phyloP scores from a whole-genome alignment of 2,888 invertebrate species.

The Cistogaster globosa region DNA sequence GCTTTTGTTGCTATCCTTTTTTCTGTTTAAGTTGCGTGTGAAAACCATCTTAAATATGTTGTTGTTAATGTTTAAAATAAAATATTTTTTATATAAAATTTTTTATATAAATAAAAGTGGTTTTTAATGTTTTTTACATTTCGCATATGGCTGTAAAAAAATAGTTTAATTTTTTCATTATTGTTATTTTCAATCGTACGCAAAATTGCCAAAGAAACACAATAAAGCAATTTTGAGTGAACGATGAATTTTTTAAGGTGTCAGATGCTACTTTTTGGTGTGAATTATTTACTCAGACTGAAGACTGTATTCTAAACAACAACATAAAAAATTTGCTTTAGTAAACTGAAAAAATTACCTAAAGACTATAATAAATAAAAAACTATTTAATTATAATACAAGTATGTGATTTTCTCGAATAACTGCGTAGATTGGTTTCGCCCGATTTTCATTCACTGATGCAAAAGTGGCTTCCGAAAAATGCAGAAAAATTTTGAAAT shows the following conservation, averaged over 20 bases:
- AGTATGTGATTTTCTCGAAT: too few species aligned
- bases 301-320: too few species aligned
- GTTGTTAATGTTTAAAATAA: constrained; percentile 68
- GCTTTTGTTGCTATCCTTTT: constrained; percentile 15
- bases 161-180: constrained; percentile 45
- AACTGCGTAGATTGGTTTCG: too few species aligned
- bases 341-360: too few species aligned
- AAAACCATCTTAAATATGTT: constrained; percentile 73
- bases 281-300: too few species aligned
- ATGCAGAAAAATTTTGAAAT: too few species aligned
- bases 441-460: too few species aligned
- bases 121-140: constrained; percentile 71
- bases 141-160: constrained; percentile 60
- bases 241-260: neutral
- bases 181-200: constrained; percentile 19
- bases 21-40: constrained; percentile 71
- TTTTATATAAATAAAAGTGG: constrained; percentile 71
- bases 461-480: too few species aligned
- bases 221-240: neutral
- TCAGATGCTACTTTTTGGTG: too few species aligned
- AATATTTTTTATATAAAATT: constrained; percentile 66
- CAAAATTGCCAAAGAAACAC: neutral
- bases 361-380: too few species aligned
- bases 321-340: too few species aligned
- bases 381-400: too few species aligned